These are phyloP conservation scores for Buceros bicornis DNA, from an alignment of 2,797 vertebrate genomes.

Conservation along the genomic window DNA sequence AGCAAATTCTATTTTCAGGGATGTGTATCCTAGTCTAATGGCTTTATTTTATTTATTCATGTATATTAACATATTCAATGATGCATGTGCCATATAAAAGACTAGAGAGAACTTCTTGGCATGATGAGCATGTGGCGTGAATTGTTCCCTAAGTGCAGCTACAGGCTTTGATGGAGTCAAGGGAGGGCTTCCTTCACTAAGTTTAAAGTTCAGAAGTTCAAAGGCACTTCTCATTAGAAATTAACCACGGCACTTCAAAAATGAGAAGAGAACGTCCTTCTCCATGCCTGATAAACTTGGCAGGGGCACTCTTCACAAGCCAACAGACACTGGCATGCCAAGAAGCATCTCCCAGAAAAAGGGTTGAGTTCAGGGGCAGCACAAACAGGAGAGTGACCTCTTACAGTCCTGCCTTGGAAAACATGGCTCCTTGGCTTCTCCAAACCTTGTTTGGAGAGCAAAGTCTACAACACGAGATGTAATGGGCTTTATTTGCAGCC, in stretches of 20 bases:
- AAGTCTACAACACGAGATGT: background rate
- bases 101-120: background rate
- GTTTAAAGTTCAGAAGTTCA: constrained; percentile 69
- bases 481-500: background rate
- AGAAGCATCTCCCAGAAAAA: background rate
- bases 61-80: background rate
- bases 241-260: constrained; percentile 38
- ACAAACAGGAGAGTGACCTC: background rate
- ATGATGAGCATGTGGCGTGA: background rate
- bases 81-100: background rate
- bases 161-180: constrained; percentile 7
- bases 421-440: background rate
- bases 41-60: constrained; percentile 1
- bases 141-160: background rate
- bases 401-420: background rate
- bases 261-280: background rate
- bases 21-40: background rate
- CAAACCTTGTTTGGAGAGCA: background rate
- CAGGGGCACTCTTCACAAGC: background rate
- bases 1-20: background rate
- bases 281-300: constrained; percentile 17
- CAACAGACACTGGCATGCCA: fast-evolving
- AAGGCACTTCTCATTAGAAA: constrained; percentile 61
- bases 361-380: background rate
- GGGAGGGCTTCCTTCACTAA: background rate